Evolutionary conservation across 2,797 vertebrate genomes (phyloP).

Genomic region (Esox lucius): DNA sequence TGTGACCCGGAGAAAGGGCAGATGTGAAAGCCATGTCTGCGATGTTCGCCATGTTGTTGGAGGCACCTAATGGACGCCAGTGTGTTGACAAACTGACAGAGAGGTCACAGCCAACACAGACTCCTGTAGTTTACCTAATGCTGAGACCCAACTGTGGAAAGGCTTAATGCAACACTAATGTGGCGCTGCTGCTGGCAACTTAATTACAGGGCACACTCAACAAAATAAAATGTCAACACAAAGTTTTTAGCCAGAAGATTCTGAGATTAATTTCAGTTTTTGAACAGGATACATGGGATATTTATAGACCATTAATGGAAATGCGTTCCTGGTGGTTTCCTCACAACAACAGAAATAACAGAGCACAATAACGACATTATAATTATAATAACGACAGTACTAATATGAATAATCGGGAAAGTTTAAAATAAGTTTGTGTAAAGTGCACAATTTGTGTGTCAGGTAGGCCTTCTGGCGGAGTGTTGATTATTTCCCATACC

Average conservation of each 20-base stretch:
- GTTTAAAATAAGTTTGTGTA: too few relatives aligned
- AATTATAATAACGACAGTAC: too few relatives aligned
- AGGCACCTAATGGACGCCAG: background rate
- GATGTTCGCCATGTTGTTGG: background rate
- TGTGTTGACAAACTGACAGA: constrained; percentile 24
- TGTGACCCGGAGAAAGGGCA: background rate
- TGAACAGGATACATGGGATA: too few relatives aligned
- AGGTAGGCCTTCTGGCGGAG: too few relatives aligned
- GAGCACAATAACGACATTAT: too few relatives aligned
- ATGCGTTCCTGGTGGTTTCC: too few relatives aligned
- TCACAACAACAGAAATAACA: too few relatives aligned
- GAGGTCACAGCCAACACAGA: constrained; percentile 18
- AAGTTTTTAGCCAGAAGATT: constrained; percentile 27
- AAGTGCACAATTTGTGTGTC: too few relatives aligned
- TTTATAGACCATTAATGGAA: too few relatives aligned
- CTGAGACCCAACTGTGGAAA: constrained; percentile 29
- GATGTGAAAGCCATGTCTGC: background rate
- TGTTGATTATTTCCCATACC: too few relatives aligned
- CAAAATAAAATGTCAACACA: constrained; percentile 41
- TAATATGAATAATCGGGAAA: too few relatives aligned
- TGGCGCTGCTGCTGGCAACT: constrained; percentile 40
- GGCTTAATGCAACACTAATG: constrained; percentile 48
- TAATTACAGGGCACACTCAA: constrained; percentile 48
- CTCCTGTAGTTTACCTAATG: constrained; percentile 49
- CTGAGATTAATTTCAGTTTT: background rate